phyloP scores from a whole-genome alignment of 2,888 invertebrate genomes.

The Scaptomyza cyrtandrae region DNA sequence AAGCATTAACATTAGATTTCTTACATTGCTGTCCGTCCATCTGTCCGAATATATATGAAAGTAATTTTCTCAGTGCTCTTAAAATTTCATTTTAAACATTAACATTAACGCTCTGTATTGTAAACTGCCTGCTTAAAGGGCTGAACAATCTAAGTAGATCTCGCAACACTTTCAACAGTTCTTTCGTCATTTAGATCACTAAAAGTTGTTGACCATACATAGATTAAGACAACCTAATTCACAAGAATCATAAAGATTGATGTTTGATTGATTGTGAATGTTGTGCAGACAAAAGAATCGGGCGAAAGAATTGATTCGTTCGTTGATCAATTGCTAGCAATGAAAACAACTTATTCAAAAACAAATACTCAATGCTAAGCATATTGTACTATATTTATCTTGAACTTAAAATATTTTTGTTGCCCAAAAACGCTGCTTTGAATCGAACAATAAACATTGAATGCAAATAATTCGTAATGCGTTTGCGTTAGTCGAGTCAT shows the following conservation, averaged over 20 bases:
- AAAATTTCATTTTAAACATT: not conserved
- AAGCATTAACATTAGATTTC: not conserved
- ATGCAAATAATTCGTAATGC: constrained; percentile 12
- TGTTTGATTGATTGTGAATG: no score
- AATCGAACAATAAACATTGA: not conserved
- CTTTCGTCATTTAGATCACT: no score
- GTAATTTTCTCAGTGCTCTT: not conserved
- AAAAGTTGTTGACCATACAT: no score
- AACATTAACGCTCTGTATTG: not conserved
- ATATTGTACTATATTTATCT: constrained; percentile 2
- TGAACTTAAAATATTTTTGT: not conserved
- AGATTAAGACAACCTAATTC: no score
- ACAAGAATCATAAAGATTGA: no score
- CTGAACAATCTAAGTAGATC: no score
- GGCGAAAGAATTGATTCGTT: not conserved
- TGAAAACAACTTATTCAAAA: not conserved
- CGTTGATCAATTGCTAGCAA: no score
- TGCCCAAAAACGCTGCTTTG: no score
- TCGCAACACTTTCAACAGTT: no score
- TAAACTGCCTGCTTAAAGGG: not conserved
- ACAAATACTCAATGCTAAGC: constrained; percentile 13
- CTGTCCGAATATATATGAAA: not conserved
- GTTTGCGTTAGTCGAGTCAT: constrained; percentile 3
- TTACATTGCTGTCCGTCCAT: not conserved
- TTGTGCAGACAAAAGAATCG: not conserved